phyloP scores from a whole-genome alignment of 2,888 invertebrate genomes.

The Caenorhabditis japonica region DNA sequence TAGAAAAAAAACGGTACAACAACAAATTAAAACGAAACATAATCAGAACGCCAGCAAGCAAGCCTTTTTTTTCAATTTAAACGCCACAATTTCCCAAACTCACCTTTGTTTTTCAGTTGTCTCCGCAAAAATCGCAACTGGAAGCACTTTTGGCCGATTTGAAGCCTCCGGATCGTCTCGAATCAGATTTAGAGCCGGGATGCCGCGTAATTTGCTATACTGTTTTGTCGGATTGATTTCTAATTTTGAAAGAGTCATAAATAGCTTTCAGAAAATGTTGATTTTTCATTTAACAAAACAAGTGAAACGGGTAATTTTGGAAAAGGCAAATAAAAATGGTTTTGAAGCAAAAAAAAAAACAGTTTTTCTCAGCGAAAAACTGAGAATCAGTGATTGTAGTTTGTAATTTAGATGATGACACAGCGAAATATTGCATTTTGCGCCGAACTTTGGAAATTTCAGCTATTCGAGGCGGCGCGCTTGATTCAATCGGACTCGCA shows the following conservation, averaged over 20 bases:
- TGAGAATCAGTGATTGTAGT: background rate
- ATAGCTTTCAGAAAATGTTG: too few relatives aligned
- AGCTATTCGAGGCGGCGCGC: constrained; percentile 18
- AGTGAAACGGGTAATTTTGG: too few relatives aligned
- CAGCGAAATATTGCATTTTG: too few relatives aligned
- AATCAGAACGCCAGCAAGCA: background rate
- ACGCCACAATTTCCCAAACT: background rate
- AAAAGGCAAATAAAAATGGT: too few relatives aligned
- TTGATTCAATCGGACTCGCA: constrained; percentile 81
- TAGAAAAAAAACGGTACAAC: too few relatives aligned
- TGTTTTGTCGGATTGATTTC: too few relatives aligned
- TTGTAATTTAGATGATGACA: background rate
- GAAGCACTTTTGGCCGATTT: constrained; percentile 19
- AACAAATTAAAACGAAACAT: too few relatives aligned
- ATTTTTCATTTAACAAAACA: too few relatives aligned
- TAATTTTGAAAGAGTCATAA: too few relatives aligned
- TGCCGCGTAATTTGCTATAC: constrained; percentile 27
- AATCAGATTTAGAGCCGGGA: background rate
- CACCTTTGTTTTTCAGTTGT: constrained; percentile 26
- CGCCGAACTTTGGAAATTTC: too few relatives aligned
- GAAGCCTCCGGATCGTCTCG: constrained; percentile 10
- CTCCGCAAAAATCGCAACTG: constrained; percentile 29
- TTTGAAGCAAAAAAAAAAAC: too few relatives aligned
- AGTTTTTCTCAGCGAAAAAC: too few relatives aligned
- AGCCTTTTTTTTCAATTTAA: background rate